Conservation (phyloP, 2,888 invertebrate genomes). For the Agriotes lineatus region DNA sequence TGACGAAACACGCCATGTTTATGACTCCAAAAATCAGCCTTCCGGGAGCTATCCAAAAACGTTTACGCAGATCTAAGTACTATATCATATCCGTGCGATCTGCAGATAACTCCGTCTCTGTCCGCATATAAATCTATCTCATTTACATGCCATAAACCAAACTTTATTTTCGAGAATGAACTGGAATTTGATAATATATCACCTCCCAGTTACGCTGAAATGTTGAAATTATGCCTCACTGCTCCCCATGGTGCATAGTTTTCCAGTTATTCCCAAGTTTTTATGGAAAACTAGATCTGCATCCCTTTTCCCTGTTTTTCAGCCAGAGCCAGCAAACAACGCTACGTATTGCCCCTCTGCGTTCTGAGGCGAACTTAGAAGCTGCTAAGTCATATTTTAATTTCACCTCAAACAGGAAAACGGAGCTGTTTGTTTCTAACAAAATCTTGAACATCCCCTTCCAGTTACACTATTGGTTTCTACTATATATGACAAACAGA, state of each 20-base stretch:
- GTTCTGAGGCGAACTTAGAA: background rate
- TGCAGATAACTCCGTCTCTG: slow-evolving; percentile 44
- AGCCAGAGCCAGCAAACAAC: slow-evolving; percentile 12
- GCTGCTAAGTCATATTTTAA: too few species aligned
- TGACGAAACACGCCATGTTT: slow-evolving; percentile 47
- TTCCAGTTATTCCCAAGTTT: slow-evolving; percentile 35
- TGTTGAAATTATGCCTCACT: slow-evolving; percentile 36
- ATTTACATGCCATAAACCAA: slow-evolving; percentile 47
- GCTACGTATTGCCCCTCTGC: slow-evolving; percentile 5
- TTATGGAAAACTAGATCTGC: slow-evolving; percentile 27
- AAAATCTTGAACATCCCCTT: too few species aligned
- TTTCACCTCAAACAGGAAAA: too few species aligned
- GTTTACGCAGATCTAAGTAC: slow-evolving; percentile 52
- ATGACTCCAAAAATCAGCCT: slow-evolving; percentile 42
- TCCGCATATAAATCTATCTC: slow-evolving; percentile 45
- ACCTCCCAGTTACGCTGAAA: slow-evolving; percentile 36
- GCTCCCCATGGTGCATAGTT: slow-evolving; percentile 39
- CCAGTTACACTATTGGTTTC: too few species aligned
- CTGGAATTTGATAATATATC: slow-evolving; percentile 41
- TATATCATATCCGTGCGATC: slow-evolving; percentile 45
- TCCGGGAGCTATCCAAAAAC: slow-evolving; percentile 51
- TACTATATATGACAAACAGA: too few species aligned
- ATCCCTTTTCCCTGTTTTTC: slow-evolving; percentile 4
- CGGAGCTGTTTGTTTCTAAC: too few species aligned
- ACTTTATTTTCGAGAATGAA: slow-evolving; percentile 43